phyloP scores from a whole-genome alignment of 2,113 vertebrate species.

The Trinectes maculatus region DNA sequence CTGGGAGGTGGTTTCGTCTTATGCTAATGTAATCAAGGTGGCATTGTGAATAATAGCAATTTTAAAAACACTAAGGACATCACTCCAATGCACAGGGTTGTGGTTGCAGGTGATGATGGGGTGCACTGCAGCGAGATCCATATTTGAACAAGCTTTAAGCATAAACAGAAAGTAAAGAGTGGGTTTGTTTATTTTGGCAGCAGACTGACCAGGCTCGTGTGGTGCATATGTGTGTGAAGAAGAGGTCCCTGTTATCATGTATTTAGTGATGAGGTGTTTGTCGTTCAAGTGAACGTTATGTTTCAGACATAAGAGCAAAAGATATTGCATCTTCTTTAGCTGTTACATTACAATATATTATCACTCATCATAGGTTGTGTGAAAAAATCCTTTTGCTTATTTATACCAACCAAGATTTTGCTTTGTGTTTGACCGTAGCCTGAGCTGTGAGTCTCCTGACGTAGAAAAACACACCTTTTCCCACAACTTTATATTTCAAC shows the following conservation, averaged over 20 bases:
- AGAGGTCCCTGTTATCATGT: background rate
- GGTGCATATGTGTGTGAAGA: background rate
- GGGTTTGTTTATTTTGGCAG: background rate
- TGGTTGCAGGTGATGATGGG: background rate
- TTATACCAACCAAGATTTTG: no score
- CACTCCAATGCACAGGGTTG: background rate
- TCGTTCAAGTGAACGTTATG: no score
- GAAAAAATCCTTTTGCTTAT: no score
- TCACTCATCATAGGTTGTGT: no score
- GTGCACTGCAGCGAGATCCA: background rate
- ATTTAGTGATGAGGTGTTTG: background rate
- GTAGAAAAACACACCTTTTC: no score
- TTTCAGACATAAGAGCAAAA: background rate
- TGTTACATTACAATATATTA: no score
- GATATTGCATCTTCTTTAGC: background rate
- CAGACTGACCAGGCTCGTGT: background rate
- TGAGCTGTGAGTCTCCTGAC: no score
- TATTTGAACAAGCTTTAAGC: background rate
- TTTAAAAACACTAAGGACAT: no score
- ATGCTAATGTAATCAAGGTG: slow-evolving; percentile 45
- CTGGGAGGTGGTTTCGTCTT: slow-evolving; percentile 15
- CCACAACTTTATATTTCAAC: background rate
- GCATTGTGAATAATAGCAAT: slow-evolving; percentile 5
- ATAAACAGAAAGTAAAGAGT: background rate
- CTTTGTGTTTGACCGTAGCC: no score